Evolutionary conservation across 2,113 vertebrate species (phyloP).

Genomic region (Lamprotornis superbus): DNA sequence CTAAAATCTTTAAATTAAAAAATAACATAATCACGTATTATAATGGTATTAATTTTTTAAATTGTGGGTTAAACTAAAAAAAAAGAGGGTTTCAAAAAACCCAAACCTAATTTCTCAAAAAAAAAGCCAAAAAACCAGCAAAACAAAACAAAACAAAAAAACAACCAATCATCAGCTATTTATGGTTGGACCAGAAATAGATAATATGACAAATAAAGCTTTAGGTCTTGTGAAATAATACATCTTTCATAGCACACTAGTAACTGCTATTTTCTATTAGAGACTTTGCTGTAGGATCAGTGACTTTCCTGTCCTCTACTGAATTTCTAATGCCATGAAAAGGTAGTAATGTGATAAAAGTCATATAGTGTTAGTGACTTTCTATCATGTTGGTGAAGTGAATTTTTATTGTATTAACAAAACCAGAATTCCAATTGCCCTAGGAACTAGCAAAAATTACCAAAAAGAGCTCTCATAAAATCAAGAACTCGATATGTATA

Average conservation of each 20-base stretch:
- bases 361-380: slow-evolving; percentile 63
- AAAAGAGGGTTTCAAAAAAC: rapidly evolving
- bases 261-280: slow-evolving; percentile 60
- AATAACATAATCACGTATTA: too few species aligned
- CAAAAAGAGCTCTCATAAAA: slow-evolving; percentile 35
- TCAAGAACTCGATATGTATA: neutral
- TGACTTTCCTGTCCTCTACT: slow-evolving; percentile 58
- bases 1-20: neutral
- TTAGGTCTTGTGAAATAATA: slow-evolving; percentile 14
- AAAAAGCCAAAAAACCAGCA: neutral
- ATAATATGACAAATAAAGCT: slow-evolving; percentile 8
- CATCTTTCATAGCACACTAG: slow-evolving; percentile 43
- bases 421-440: slow-evolving; percentile 47
- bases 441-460: slow-evolving; percentile 48
- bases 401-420: slow-evolving; percentile 71
- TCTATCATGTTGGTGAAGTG: slow-evolving; percentile 64
- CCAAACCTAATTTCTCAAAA: neutral
- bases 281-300: slow-evolving; percentile 41
- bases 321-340: slow-evolving; percentile 63
- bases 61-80: neutral
- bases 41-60: neutral
- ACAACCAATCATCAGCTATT: neutral
- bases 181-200: neutral
- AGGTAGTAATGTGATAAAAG: slow-evolving; percentile 69
- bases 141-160: too few species aligned